Percentiles rank a stretch among this genome's conserved stretches.
Conservation (phyloP, 1,140 invertebrate species). For the Gerris buenoi region DNA sequence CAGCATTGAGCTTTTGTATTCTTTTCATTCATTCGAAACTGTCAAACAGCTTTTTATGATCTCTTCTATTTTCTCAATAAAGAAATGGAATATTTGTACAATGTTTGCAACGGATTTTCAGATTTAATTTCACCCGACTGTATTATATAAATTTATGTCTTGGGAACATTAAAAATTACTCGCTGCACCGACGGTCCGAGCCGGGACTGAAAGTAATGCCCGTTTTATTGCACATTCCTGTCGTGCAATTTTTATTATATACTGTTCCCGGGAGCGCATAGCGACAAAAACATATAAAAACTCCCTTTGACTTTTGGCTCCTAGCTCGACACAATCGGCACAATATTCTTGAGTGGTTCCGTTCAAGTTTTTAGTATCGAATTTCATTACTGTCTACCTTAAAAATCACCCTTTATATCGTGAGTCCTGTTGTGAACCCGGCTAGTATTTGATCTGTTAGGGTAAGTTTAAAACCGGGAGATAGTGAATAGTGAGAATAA, state of each 20-base stretch:
- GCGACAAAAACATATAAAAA: background rate
- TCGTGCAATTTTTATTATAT: background rate
- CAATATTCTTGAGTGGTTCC: background rate
- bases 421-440: too few relatives aligned
- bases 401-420: background rate
- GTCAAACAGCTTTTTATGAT: too few relatives aligned
- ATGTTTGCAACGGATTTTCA: background rate
- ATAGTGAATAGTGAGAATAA: background rate
- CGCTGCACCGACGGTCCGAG: background rate
- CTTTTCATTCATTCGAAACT: too few relatives aligned
- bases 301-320: too few relatives aligned
- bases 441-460: too few relatives aligned
- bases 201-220: background rate
- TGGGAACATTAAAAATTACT: background rate
- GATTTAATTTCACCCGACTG: background rate
- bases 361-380: background rate
- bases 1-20: too few relatives aligned
- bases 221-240: background rate
- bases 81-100: background rate
- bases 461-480: too few relatives aligned
- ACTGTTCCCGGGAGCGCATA: background rate
- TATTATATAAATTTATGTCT: background rate
- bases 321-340: background rate
- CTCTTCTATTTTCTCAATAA: background rate
- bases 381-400: background rate